Percentiles rank a stretch among this genome's conserved stretches.
Evolutionary conservation across 2,888 invertebrate genomes (phyloP).

Genomic region (Doris montereyensis): DNA sequence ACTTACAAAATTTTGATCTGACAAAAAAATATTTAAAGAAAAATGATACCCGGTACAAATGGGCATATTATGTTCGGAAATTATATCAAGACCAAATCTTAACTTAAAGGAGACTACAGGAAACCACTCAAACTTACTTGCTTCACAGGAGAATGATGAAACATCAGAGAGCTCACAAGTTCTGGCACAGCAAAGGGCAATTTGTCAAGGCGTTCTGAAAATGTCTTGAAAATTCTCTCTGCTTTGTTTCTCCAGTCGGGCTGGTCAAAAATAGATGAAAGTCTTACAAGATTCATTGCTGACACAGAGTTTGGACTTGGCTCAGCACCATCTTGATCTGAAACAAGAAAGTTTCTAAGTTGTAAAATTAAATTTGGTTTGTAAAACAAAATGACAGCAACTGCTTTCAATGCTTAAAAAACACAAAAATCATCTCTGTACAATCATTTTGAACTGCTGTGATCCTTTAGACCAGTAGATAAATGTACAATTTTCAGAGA

Average conservation of each 20-base stretch:
- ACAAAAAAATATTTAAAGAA: too few species aligned
- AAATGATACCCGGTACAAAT: too few species aligned
- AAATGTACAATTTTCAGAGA: too few species aligned
- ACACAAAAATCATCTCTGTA: neutral
- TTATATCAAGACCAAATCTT: too few species aligned
- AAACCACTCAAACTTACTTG: slow-evolving; percentile 76
- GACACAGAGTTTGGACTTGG: slow-evolving; percentile 93
- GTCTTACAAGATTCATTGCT: slow-evolving; percentile 80
- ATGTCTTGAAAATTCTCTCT: slow-evolving; percentile 75
- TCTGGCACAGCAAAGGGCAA: slow-evolving; percentile 83
- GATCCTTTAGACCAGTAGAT: too few species aligned
- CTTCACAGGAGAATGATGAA: slow-evolving; percentile 79
- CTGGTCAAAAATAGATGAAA: slow-evolving; percentile 83
- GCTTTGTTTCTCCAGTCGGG: slow-evolving; percentile 77
- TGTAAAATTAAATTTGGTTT: neutral
- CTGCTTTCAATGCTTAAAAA: neutral
- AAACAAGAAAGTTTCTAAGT: slow-evolving; percentile 10
- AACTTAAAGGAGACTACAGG: neutral
- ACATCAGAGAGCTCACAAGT: slow-evolving; percentile 83
- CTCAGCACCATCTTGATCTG: slow-evolving; percentile 95
- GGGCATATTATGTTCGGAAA: too few species aligned
- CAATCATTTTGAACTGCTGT: neutral
- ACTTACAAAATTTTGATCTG: too few species aligned
- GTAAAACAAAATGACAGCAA: neutral
- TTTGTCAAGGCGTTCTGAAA: slow-evolving; percentile 74